Evolutionary conservation across 2,113 vertebrate species (phyloP).

Genomic region (Cairina moschata): DNA sequence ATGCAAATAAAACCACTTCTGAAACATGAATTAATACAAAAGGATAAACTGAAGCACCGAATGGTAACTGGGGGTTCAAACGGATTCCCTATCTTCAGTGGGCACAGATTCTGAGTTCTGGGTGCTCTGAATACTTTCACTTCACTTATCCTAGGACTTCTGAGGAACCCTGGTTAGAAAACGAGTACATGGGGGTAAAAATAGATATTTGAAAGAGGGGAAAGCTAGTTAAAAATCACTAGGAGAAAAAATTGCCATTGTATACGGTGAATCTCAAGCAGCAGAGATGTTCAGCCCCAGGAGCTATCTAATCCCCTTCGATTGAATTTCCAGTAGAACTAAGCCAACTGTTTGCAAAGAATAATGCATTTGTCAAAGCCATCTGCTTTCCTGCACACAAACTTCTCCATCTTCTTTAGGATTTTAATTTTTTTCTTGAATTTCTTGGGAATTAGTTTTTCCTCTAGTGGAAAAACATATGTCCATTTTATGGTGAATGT

Average conservation of each 20-base stretch:
- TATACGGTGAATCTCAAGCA: background rate
- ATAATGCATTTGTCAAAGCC: background rate
- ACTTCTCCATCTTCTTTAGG: background rate
- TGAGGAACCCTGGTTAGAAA: background rate
- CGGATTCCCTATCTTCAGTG: background rate
- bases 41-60: background rate
- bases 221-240: background rate
- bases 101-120: background rate
- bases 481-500: background rate
- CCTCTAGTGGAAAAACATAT: background rate
- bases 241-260: background rate
- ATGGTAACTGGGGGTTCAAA: background rate
- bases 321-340: background rate
- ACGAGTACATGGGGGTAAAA: accelerated
- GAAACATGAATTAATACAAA: background rate
- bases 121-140: background rate
- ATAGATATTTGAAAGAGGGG: background rate
- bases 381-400: background rate
- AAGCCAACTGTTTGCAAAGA: background rate
- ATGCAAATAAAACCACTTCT: background rate
- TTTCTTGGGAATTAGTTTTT: background rate
- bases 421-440: background rate
- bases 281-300: background rate
- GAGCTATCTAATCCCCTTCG: background rate
- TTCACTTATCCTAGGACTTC: background rate